Conservation (phyloP, 1,140 invertebrate species). For the Aethina tumida region DNA sequence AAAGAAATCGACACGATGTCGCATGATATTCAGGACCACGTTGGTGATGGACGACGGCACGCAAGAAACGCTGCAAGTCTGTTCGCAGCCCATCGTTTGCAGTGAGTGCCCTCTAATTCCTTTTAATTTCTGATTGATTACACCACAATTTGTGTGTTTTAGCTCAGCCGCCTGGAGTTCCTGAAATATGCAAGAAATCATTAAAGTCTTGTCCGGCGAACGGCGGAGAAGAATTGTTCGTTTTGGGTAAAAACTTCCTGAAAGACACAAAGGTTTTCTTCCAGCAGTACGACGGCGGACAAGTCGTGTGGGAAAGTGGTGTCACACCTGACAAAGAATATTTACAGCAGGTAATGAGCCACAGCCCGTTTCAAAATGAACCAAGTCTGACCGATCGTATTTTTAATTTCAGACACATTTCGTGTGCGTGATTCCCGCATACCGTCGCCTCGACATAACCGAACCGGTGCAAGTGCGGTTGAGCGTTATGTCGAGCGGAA, state of each 20-base stretch:
- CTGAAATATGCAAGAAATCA: constrained; percentile 92
- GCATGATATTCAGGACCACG: constrained; percentile 87
- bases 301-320: constrained; percentile 62
- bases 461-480: constrained; percentile 66
- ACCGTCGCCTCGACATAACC: constrained; percentile 49
- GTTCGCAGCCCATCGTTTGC: constrained; percentile 89
- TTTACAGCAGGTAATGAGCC: constrained; percentile 55
- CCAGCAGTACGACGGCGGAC: constrained; percentile 48
- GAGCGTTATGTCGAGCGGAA: constrained; percentile 75
- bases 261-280: constrained; percentile 89
- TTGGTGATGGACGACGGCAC: constrained; percentile 64
- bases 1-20: constrained; percentile 88
- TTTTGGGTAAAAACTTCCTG: constrained; percentile 93
- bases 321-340: constrained; percentile 76
- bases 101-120: constrained; percentile 54
- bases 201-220: constrained; percentile 63
- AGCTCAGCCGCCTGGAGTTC: constrained; percentile 92
- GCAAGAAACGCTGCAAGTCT: constrained; percentile 78
- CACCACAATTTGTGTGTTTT: constrained; percentile 22
- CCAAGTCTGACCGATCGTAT: constrained; percentile 5
- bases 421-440: constrained; percentile 81
- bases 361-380: constrained; percentile 5
- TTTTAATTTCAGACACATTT: constrained; percentile 72
- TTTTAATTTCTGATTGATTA: constrained; percentile 1
- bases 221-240: constrained; percentile 85